A percentile compares a stretch with the other conserved stretches of the same genome.
Evolutionary conservation across 2,888 invertebrate species (phyloP).

Genomic region (Saturnia pavonia): DNA sequence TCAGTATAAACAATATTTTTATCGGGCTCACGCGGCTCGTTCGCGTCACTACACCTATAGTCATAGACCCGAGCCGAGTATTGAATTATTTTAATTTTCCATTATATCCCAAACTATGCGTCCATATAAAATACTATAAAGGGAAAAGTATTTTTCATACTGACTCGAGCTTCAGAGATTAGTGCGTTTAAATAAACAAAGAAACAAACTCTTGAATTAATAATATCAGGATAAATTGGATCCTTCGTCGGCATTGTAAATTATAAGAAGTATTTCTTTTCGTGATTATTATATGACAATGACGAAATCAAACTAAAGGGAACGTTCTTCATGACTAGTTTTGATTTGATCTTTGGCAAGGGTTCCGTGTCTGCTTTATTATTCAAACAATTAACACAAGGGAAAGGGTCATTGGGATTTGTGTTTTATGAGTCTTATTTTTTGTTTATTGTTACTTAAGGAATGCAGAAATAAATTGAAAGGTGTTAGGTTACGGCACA

Average conservation of each 20-base stretch:
- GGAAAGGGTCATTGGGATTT: neutral
- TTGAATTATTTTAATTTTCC: no score
- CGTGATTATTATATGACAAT: neutral
- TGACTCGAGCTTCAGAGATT: no score
- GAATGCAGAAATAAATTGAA: neutral
- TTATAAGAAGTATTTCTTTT: neutral
- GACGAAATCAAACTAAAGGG: neutral
- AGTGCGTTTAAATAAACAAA: no score
- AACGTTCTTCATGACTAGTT: neutral
- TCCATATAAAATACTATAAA: no score
- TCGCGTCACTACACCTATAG: no score
- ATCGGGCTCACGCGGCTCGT: no score
- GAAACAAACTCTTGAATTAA: no score
- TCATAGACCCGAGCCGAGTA: no score
- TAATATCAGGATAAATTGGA: no score
- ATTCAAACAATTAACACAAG: neutral
- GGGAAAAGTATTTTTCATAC: no score
- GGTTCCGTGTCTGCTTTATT: neutral
- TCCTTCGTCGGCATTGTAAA: neutral
- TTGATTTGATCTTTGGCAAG: slow-evolving; percentile 1
- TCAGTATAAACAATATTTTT: no score
- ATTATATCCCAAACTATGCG: no score
- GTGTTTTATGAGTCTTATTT: neutral
- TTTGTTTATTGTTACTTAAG: neutral
- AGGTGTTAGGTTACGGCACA: slow-evolving; percentile 9